A percentile compares a stretch with the other conserved stretches of the same genome.
Conservation (phyloP, 2,113 vertebrate genomes). For the Ellobius talpinus region DNA sequence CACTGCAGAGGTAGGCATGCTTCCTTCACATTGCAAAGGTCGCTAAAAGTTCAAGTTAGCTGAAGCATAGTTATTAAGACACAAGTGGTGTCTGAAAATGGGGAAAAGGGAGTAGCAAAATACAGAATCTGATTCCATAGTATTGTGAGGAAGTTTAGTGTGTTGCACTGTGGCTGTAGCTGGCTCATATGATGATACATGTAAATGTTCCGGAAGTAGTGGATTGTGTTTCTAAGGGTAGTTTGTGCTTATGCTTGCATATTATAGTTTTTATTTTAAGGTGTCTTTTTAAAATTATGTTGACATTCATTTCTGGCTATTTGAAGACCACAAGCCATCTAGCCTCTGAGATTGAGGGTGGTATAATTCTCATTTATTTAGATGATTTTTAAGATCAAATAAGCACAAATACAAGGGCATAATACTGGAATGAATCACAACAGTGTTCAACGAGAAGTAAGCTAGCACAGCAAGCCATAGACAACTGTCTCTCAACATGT, state of each 20-base stretch:
- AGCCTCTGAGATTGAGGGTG: background rate
- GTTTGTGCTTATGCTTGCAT: background rate
- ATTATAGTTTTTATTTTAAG: background rate
- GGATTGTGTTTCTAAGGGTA: background rate
- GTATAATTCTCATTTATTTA: background rate
- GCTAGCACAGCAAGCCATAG: background rate
- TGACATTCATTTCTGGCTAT: background rate
- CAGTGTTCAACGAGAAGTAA: background rate
- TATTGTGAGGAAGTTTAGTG: background rate
- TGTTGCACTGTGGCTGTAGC: accelerated
- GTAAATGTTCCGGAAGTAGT: background rate
- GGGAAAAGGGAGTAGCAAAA: background rate
- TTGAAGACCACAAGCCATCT: background rate
- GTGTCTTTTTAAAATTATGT: background rate
- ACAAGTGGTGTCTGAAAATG: background rate
- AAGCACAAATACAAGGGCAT: background rate
- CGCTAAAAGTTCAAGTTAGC: background rate
- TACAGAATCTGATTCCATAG: background rate
- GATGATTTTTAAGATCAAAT: background rate
- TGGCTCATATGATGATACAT: background rate
- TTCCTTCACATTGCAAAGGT: background rate
- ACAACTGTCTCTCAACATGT: background rate
- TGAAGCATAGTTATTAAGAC: background rate
- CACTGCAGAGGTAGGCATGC: conserved; percentile 86
- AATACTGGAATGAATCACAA: background rate